Evolutionary conservation across 2,113 vertebrate species (phyloP).

Genomic region (Tetrao urogallus): DNA sequence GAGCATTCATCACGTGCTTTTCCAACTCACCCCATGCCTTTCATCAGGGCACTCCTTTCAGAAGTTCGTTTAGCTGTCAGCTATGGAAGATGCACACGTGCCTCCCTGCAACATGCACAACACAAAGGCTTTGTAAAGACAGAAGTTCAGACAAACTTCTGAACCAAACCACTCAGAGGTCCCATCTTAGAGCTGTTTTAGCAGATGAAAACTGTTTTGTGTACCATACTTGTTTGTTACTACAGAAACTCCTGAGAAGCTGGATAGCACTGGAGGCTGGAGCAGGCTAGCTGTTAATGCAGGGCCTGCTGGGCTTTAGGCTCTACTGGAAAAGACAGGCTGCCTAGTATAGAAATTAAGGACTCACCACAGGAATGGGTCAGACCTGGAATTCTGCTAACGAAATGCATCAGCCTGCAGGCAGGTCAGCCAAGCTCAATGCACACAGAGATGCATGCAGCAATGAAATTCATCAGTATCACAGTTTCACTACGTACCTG

Average conservation of each 20-base stretch:
- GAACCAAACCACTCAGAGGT: not conserved
- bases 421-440: not conserved
- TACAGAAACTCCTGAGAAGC: not conserved
- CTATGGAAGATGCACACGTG: not conserved
- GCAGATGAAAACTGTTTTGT: not conserved
- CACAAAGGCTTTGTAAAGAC: not conserved
- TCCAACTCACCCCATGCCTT: not conserved
- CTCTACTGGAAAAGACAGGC: not conserved
- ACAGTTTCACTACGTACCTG: slow-evolving; percentile 1
- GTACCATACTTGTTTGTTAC: not conserved
- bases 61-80: not conserved
- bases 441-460: not conserved
- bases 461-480: not conserved
- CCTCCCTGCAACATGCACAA: not conserved
- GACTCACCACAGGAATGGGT: no score
- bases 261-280: not conserved
- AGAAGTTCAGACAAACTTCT: not conserved
- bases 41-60: not conserved
- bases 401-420: not conserved
- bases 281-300: fast-evolving
- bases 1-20: not conserved
- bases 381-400: not conserved
- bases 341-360: not conserved
- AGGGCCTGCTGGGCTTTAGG: not conserved
- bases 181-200: not conserved